Conservation (phyloP, 2,113 vertebrate species). For the Mystacornis crossleyi region DNA sequence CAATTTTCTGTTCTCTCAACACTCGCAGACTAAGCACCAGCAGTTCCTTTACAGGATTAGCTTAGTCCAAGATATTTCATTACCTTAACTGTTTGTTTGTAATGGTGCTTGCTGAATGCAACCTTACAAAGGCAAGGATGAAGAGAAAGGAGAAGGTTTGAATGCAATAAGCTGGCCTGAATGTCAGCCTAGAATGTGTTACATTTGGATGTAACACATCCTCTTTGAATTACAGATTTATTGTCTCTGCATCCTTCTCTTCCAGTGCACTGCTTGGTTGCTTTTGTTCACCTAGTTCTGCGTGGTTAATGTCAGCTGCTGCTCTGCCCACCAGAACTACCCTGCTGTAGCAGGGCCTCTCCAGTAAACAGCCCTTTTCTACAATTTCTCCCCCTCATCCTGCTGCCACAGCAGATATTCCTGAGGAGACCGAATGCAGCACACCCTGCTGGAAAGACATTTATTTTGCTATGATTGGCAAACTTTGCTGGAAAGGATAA, state of each 20-base stretch:
- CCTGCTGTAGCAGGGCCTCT: not conserved
- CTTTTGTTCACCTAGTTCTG: not conserved
- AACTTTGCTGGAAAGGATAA: not conserved
- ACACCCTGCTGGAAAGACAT: not conserved
- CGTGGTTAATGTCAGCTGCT: not conserved
- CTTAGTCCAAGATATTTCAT: not conserved
- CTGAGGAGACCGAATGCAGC: not conserved
- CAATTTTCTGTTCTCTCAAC: conserved; percentile 23
- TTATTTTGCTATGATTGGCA: not conserved
- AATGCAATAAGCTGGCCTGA: not conserved
- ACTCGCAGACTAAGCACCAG: not conserved
- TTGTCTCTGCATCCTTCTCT: not conserved
- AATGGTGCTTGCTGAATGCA: not conserved
- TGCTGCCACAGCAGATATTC: not conserved
- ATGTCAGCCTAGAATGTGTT: not conserved
- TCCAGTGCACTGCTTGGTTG: not conserved
- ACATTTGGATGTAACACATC: no score
- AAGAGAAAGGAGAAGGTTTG: not conserved
- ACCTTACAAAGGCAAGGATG: not conserved
- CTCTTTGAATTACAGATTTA: not conserved
- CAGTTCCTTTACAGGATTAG: not conserved
- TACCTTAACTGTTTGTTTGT: conserved; percentile 1
- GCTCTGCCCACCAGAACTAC: not conserved
- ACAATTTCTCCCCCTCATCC: not conserved
- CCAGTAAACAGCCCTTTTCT: not conserved